phyloP scores from a whole-genome alignment of 1,140 invertebrate genomes.

The Thaumetopoea pityocampa region DNA sequence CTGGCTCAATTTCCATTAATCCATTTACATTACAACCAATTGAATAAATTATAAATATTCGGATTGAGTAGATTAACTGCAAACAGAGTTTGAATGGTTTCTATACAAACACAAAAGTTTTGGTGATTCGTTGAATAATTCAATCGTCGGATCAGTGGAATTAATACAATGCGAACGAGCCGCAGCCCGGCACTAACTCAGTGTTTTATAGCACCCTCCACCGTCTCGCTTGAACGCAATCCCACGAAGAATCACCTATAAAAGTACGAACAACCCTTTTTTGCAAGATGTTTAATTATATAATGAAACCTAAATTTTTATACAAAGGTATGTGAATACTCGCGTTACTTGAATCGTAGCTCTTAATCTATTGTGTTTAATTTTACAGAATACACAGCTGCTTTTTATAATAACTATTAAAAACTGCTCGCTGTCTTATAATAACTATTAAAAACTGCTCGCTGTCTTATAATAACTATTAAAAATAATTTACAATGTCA shows the following conservation, averaged over 20 bases:
- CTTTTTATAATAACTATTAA: too few species aligned
- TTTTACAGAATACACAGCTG: too few species aligned
- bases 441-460: too few species aligned
- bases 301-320: slow-evolving; percentile 11
- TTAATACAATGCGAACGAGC: slow-evolving; percentile 8
- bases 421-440: too few species aligned
- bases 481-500: too few species aligned
- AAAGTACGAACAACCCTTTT: slow-evolving; percentile 15
- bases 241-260: slow-evolving; percentile 17
- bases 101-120: slow-evolving; percentile 3
- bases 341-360: too few species aligned
- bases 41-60: neutral
- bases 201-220: slow-evolving; percentile 8
- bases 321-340: neutral
- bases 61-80: neutral
- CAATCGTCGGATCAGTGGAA: slow-evolving; percentile 2
- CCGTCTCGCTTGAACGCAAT: slow-evolving; percentile 8
- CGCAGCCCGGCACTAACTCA: slow-evolving; percentile 10
- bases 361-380: too few species aligned
- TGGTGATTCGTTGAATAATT: slow-evolving; percentile 14
- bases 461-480: too few species aligned
- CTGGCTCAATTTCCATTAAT: too few species aligned
- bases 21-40: neutral
- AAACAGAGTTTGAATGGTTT: slow-evolving; percentile 3
- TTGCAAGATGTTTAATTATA: slow-evolving; percentile 18